Conservation (phyloP, 2,888 invertebrate species). For the Oscheius sp. region DNA sequence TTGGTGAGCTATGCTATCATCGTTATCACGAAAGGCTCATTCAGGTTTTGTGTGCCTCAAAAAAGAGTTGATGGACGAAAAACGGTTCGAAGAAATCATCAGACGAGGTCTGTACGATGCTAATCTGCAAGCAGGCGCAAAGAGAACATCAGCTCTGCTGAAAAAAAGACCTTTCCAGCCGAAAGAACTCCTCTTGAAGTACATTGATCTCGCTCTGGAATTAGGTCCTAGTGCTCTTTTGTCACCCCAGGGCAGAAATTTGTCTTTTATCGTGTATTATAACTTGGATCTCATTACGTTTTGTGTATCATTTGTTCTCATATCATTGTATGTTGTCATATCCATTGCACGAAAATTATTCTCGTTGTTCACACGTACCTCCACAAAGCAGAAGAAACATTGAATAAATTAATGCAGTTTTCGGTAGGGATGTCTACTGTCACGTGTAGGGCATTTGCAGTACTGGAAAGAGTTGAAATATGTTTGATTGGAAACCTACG, state of each 20-base stretch:
- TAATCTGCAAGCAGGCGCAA: not conserved
- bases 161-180: constrained; percentile 26
- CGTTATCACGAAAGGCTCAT: not conserved
- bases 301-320: not conserved
- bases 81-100: constrained; percentile 15
- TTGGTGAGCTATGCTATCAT: constrained; percentile 17
- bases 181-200: constrained; percentile 15
- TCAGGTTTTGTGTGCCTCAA: constrained; percentile 24
- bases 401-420: not conserved
- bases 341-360: not conserved
- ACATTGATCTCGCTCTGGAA: constrained; percentile 19
- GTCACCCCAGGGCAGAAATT: constrained; percentile 26
- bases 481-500: not conserved
- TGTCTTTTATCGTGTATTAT: constrained; percentile 6
- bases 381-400: constrained; percentile 12
- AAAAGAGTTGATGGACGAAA: constrained; percentile 16
- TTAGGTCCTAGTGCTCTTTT: constrained; percentile 1
- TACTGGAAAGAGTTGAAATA: constrained; percentile 33
- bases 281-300: constrained; percentile 9
- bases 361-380: not conserved
- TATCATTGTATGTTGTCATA: not conserved
- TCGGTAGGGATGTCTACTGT: not conserved
- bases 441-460: constrained; percentile 48
- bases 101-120: constrained; percentile 25
- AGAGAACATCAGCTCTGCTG: constrained; percentile 1